A percentile compares a stretch with the other conserved stretches of the same genome.
These are phyloP conservation scores for Podotricha telesiphe DNA, from an alignment of 2,888 invertebrate species.

Conservation along the genomic window DNA sequence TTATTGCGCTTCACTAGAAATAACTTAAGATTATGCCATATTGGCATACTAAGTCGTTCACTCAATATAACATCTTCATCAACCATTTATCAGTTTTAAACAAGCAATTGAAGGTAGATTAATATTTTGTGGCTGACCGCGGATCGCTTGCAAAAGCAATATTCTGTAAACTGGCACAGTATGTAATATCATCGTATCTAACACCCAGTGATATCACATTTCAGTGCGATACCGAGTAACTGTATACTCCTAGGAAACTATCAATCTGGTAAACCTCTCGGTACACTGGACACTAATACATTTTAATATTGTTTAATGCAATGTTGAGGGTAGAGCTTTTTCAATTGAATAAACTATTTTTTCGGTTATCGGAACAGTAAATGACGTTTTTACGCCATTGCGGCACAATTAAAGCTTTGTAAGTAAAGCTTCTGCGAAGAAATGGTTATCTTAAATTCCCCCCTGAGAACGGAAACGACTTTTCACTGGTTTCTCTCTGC, in stretches of 20 bases:
- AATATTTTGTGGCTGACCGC: constrained; percentile 39
- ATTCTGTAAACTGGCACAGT: constrained; percentile 37
- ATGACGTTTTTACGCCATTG: too few relatives aligned
- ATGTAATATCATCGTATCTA: constrained; percentile 39
- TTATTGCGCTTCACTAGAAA: too few relatives aligned
- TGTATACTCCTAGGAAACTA: constrained; percentile 43
- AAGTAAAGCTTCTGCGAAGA: too few relatives aligned
- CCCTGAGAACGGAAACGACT: too few relatives aligned
- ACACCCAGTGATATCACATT: constrained; percentile 42
- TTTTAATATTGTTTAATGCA: not conserved
- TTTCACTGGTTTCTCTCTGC: too few relatives aligned
- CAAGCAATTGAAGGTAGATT: constrained; percentile 26
- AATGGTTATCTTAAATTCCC: too few relatives aligned
- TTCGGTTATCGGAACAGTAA: too few relatives aligned
- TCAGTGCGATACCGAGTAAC: constrained; percentile 44
- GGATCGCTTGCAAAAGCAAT: constrained; percentile 30
- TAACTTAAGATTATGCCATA: too few relatives aligned
- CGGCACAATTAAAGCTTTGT: too few relatives aligned
- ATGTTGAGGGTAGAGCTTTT: not conserved
- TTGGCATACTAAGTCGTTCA: too few relatives aligned
- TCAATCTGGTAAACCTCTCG: constrained; percentile 30
- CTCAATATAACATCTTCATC: not conserved
- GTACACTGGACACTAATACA: constrained; percentile 20
- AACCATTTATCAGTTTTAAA: not conserved
- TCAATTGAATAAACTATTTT: not conserved